Base-by-base conservation (phyloP, 2,113 vertebrate genomes). In the Gnathonemus echidnorhynchus region DNA sequence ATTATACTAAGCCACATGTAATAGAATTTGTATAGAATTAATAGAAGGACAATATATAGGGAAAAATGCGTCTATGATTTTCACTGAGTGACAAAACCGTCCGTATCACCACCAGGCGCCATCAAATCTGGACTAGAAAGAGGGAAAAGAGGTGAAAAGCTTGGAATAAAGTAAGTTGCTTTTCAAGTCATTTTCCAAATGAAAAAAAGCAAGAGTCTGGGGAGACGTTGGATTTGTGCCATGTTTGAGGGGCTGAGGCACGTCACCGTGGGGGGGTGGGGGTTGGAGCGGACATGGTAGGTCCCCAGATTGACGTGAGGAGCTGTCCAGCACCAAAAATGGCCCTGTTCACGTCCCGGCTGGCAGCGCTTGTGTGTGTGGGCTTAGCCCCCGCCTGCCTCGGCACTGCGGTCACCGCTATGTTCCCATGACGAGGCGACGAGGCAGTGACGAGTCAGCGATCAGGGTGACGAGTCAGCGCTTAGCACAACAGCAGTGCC, bases 71-170 rank as follows among this genome's bases (percentile, higher is more conserved):
- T 48, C 74, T 80, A 19, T 19, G 74, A 70, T 70, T 70, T 70
- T 70, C 62, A 85, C 45, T n/a, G 83, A 90, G 70, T 52, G 66
- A 90, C 56, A 89, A 77, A 83, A 53, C 62, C 39, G 53, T 50
- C 24, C 52, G 58, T 31, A 88, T 86, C 83, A 42, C 31, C 86
- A 91, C 52, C 80, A 85, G 31, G 88, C 52, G 53, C 53, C 89
- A 74, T 58, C 90, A 85, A 88, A 45, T 45, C 58, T 62, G 88
- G 90, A 91, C 90, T 89, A 91, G 2, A 92, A 92, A 89, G 48
- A 83, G 35, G 53, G 50, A 86, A 89, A 35, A 15, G 58, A 91
- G 91, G 92, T 92, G 89, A 93, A 93, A 92, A 56, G 0, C 39
- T 19, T 45, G 7, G 52, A 89, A 58, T 89, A 87, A 91, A 92